A percentile compares a stretch with the other conserved stretches of the same genome.
Evolutionary conservation across 2,888 invertebrate species (phyloP).

Genomic region (Gonocerus acuteangulatus): DNA sequence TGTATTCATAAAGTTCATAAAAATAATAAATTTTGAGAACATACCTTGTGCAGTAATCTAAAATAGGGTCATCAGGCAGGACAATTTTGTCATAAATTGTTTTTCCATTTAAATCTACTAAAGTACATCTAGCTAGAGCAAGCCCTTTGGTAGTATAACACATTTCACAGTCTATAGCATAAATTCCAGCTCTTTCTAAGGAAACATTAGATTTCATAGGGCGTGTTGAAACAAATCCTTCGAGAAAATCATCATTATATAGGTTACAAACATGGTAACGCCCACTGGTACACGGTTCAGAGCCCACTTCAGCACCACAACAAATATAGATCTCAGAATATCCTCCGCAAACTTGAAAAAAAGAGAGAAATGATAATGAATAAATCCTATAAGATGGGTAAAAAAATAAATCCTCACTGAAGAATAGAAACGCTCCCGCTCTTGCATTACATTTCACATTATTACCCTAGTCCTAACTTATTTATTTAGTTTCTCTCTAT

Average conservation of each 20-base stretch:
- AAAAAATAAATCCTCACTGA: too few relatives aligned
- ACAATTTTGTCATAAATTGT: slow-evolving; percentile 85
- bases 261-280: slow-evolving; percentile 73
- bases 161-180: slow-evolving; percentile 97
- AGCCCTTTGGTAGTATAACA: slow-evolving; percentile 87
- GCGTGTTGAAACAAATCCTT: slow-evolving; percentile 61
- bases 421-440: too few relatives aligned
- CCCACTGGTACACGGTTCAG: slow-evolving; percentile 59
- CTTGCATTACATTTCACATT: too few relatives aligned
- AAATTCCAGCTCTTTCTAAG: slow-evolving; percentile 61
- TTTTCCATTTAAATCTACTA: slow-evolving; percentile 70
- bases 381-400: too few relatives aligned
- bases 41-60: slow-evolving; percentile 83
- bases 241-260: slow-evolving; percentile 62
- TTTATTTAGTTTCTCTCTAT: too few relatives aligned
- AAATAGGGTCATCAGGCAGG: slow-evolving; percentile 76
- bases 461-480: too few relatives aligned
- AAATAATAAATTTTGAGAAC: background rate
- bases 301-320: slow-evolving; percentile 30
- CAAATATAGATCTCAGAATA: slow-evolving; percentile 23
- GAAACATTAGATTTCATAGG: slow-evolving; percentile 42
- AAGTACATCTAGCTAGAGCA: slow-evolving; percentile 86
- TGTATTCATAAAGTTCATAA: too few relatives aligned
- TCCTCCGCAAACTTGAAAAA: background rate
- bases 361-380: too few relatives aligned